phyloP scores from a whole-genome alignment of 2,797 vertebrate species.

The Rhinella marina region DNA sequence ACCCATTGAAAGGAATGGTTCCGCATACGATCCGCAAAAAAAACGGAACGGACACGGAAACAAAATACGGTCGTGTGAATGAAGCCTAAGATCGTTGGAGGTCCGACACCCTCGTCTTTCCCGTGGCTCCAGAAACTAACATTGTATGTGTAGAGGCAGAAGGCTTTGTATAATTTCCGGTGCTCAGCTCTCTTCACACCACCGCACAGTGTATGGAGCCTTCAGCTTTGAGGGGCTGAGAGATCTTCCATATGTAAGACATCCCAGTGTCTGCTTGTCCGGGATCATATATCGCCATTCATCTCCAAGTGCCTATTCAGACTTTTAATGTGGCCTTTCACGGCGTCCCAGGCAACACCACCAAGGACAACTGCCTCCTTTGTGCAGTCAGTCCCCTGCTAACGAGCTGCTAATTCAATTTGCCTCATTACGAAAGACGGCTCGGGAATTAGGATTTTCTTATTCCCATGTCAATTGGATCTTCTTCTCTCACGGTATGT shows the following conservation, averaged over 20 bases:
- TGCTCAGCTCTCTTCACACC: too few species aligned
- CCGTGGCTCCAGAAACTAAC: too few species aligned
- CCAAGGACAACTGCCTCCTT: background rate
- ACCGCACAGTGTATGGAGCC: too few species aligned
- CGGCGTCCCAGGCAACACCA: conserved; percentile 1
- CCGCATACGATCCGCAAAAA: too few species aligned
- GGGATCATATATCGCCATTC: background rate
- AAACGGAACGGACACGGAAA: too few species aligned
- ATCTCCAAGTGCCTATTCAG: conserved; percentile 20
- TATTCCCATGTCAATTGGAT: background rate
- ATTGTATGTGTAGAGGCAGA: too few species aligned
- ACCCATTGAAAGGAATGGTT: too few species aligned
- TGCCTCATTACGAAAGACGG: background rate
- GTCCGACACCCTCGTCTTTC: too few species aligned
- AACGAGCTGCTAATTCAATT: background rate
- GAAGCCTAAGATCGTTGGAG: too few species aligned
- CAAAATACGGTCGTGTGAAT: too few species aligned
- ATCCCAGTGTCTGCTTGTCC: background rate
- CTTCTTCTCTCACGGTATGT: too few species aligned
- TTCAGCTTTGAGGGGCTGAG: background rate
- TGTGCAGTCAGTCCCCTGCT: background rate
- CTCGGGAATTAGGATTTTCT: background rate
- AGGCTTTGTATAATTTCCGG: too few species aligned
- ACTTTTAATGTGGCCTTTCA: conserved; percentile 4
- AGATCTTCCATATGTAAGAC: background rate